These are phyloP conservation scores for Abrostola triplasia DNA, from an alignment of 2,888 invertebrate species.

Conservation along the genomic window DNA sequence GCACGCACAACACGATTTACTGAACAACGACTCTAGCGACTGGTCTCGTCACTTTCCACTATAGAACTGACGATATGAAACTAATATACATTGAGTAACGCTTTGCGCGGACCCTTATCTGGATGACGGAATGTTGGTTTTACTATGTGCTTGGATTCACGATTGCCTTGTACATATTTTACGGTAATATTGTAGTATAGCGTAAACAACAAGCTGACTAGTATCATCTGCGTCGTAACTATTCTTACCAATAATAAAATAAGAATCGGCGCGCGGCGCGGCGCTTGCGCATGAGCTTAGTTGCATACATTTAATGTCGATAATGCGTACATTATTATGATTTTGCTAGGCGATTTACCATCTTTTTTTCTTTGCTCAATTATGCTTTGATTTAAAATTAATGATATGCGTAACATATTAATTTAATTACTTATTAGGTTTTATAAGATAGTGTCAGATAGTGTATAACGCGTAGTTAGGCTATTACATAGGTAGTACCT, in stretches of 20 bases:
- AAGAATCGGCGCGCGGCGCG: neutral
- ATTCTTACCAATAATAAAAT: neutral
- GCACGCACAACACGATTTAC: constrained; percentile 52
- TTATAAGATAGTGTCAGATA: too few species aligned
- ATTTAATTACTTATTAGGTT: too few species aligned
- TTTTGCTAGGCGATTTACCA: too few species aligned
- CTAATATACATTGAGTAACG: constrained; percentile 58
- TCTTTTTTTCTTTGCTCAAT: too few species aligned
- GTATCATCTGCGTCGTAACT: neutral
- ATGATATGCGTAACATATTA: too few species aligned
- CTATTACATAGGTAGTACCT: too few species aligned
- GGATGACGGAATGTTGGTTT: constrained; percentile 69
- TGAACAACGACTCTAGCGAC: constrained; percentile 49
- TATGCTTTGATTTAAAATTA: too few species aligned
- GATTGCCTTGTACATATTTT: constrained; percentile 36
- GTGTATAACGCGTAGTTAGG: too few species aligned
- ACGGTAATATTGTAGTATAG: constrained; percentile 16
- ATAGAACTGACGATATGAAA: constrained; percentile 61
- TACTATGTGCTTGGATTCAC: constrained; percentile 54
- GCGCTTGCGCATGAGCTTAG: neutral
- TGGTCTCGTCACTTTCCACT: constrained; percentile 60
- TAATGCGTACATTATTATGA: too few species aligned
- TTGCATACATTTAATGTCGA: neutral
- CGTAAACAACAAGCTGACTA: neutral
- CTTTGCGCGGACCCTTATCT: constrained; percentile 70